Evolutionary conservation across 2,888 invertebrate genomes (phyloP), one percentile per base, ranked within the genome.

Genomic region (Catocala nupta): DNA sequence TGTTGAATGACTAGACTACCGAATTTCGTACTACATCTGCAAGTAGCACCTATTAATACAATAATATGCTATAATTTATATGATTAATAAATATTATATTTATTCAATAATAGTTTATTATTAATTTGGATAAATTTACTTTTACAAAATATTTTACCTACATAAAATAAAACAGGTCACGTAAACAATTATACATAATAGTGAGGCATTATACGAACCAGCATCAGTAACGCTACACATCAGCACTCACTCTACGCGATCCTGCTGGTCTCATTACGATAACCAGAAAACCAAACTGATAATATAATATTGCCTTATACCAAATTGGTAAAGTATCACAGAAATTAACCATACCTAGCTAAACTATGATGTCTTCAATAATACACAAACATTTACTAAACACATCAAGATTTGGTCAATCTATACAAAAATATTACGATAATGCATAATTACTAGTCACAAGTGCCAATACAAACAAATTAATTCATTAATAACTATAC

Each of bases 301-400:
- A 85, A 81, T 83, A 85, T 85, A 88, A 87, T 84, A 91, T 88
- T 90, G 85, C 85, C 91, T 92, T 92, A 92, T 93, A 93, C 91
- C 92, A 85, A 88, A 89, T 81, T 84, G 93, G 93, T 92, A 93
- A 92, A 93, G 91, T 94, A 94, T 94, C 93, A 93, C 93, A 94
- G 93, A 93, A 94, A 92, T 92, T 89, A 93, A 93, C 89, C 89
- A 88, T 89, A 90, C 87, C 91, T 93, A 93, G 90, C 93, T 93
- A 92, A 91, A 90, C 90, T 91, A 91, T 89, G 86, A 83, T 83
- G 88, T 87, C 82, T 84, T 88, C 81, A 87, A 85, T 86, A 83
- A 86, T 84, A 86, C 70, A 76, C 65, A 83, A 87, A 86, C 77
- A 82, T 84, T 47, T 81, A 87, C 86, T 85, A 85, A 83, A 83